Evolutionary conservation across 2,888 invertebrate species (phyloP), one percentile per base, ranked within the genome.

Genomic region (Isotomurus palustris): DNA sequence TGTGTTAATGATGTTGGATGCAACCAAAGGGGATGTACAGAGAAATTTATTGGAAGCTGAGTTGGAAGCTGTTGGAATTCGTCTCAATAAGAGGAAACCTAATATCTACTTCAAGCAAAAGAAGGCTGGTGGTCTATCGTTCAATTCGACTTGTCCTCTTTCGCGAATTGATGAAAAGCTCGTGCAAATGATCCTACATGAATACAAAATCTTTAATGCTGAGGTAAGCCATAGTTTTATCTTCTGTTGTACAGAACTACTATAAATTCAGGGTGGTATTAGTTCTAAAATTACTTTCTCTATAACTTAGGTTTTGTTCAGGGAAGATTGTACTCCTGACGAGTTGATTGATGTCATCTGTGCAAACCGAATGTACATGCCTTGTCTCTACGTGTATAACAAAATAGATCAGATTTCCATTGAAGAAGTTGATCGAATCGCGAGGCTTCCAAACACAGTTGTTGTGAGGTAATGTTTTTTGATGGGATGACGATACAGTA

Each of bases 1-100:
- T 71, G 93, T 99, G 35, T 80, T 99, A 25, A 99, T 99, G 91
- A 99, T 99, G 97, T 77, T 99, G 75, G 99, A 99, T 75, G 97
- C 99, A 0, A 94, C 95, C 0, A 99, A 99, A 77, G 93, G 94
- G 22, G 50, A 50, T n/a, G 90, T 94, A 40, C 99, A 99, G 76
- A 83, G 91, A 61, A 84, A 87, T 64, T 79, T 96, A 55, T 79
- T 99, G 27, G 97, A 97, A 75, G 86, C 83, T 64, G 99, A 99
- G 76, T 81, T 99, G 75, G 99, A 99, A 79, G 88, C 91, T 72
- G 97, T 99, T 28, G 99, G 97, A 60, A 97, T 99, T 72, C 81
- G 99, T 72, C 81, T 99, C 60, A 99, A 99, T 77, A 94, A 91
- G 76, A 79, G 79, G 56, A 94, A 90, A 76, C 99, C 99, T 2